Conservation (phyloP, 2,113 vertebrate species). For the Cebidichthys violaceus region DNA sequence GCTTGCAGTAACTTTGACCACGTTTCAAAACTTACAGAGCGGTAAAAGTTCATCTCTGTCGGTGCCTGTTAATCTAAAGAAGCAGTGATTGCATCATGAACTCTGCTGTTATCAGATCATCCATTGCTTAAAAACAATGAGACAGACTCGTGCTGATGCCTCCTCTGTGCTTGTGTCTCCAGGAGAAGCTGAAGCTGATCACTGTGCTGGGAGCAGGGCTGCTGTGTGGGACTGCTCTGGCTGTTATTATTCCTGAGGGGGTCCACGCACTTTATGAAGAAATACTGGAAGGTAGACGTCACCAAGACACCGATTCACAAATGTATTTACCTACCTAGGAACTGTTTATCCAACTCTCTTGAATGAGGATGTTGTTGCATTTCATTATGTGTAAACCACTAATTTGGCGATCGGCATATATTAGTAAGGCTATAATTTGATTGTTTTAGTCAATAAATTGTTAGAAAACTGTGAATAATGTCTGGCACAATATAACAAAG, state of each 20-base stretch:
- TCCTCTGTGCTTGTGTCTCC: not conserved
- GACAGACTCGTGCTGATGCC: not conserved
- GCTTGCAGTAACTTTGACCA: not conserved
- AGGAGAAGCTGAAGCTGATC: constrained; percentile 96
- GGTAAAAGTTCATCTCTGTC: not conserved
- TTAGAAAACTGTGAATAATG: not conserved
- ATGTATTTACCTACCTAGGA: too few relatives aligned
- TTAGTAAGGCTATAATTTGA: not conserved
- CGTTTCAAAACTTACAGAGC: not conserved
- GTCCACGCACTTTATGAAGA: constrained; percentile 99
- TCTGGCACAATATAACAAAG: not conserved
- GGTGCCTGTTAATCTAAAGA: not conserved
- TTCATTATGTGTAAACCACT: not conserved
- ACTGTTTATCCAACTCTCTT: not conserved
- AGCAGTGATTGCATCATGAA: not conserved
- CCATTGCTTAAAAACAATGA: not conserved
- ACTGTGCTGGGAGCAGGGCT: constrained; percentile 97
- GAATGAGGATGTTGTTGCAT: not conserved
- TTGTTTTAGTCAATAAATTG: not conserved
- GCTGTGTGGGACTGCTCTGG: constrained; percentile 96
- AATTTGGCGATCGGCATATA: too few relatives aligned
- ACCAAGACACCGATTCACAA: not conserved
- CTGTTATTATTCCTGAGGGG: constrained; percentile 98
- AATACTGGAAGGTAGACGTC: constrained; percentile 90
- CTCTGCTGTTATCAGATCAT: not conserved